Evolutionary conservation across 2,888 invertebrate species (phyloP).

Genomic region (Lithophane leautieri): DNA sequence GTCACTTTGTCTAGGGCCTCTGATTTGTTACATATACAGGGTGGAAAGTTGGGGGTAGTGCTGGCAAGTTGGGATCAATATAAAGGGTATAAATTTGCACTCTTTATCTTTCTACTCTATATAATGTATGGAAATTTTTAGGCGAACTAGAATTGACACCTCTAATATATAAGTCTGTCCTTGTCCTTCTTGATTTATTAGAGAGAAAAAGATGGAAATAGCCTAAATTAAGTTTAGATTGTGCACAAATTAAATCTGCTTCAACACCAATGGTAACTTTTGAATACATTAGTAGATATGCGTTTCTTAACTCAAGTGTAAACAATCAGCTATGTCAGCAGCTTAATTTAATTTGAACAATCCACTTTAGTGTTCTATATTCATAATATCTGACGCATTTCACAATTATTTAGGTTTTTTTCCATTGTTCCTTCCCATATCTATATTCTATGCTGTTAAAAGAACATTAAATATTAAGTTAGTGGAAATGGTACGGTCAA

Average conservation of each 20-base stretch:
- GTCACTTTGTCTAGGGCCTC: no score
- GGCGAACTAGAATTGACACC: neutral
- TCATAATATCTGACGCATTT: slow-evolving; percentile 26
- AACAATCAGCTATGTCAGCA: neutral
- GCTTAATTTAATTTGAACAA: neutral
- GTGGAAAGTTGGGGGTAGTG: no score
- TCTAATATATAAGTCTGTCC: neutral
- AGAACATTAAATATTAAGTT: neutral
- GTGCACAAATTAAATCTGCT: neutral
- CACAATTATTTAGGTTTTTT: slow-evolving; percentile 6
- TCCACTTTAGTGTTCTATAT: neutral
- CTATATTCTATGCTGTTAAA: neutral
- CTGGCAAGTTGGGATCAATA: no score
- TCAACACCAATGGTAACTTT: neutral
- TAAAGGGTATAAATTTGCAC: no score
- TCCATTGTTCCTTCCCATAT: neutral
- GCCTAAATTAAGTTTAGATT: neutral
- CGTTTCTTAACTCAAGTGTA: neutral
- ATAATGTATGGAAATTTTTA: neutral
- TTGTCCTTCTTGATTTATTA: neutral
- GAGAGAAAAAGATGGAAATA: neutral
- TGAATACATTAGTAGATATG: neutral
- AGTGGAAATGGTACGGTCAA: neutral
- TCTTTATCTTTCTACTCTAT: neutral
- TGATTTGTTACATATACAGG: no score